Conservation (phyloP, 2,113 vertebrate species). For the Rhizomys pruinosus region DNA sequence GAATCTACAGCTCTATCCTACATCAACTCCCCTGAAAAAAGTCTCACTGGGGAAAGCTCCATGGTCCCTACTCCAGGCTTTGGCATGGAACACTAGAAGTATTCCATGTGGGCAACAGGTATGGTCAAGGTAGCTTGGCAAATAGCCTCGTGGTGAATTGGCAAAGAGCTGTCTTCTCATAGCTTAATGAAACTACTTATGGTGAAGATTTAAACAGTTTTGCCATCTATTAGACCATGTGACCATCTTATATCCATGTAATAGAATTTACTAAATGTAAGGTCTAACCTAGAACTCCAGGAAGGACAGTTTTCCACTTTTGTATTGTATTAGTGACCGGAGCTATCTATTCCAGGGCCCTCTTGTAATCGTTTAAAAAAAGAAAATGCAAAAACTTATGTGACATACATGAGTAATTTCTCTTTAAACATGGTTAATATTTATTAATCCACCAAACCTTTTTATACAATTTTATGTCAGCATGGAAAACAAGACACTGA, state of each 20-base stretch:
- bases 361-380: background rate
- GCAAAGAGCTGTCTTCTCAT: background rate
- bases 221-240: too few species aligned
- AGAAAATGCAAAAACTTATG: background rate
- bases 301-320: too few species aligned
- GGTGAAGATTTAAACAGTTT: too few species aligned
- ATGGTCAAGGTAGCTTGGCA: background rate
- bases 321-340: too few species aligned
- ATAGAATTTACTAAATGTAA: too few species aligned
- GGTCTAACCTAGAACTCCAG: too few species aligned
- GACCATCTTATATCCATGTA: too few species aligned
- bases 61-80: background rate
- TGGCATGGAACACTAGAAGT: background rate
- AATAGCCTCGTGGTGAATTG: background rate
- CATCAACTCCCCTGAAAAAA: background rate
- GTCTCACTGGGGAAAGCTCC: background rate
- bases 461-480: background rate
- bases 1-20: conserved; percentile 4
- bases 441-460: background rate
- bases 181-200: background rate
- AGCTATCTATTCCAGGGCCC: background rate
- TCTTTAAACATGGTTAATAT: background rate
- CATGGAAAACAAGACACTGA: background rate
- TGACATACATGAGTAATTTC: background rate
- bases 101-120: background rate